These are phyloP conservation scores for Plecotus auritus DNA, from an alignment of 2,113 vertebrate genomes.

Conservation along the genomic window DNA sequence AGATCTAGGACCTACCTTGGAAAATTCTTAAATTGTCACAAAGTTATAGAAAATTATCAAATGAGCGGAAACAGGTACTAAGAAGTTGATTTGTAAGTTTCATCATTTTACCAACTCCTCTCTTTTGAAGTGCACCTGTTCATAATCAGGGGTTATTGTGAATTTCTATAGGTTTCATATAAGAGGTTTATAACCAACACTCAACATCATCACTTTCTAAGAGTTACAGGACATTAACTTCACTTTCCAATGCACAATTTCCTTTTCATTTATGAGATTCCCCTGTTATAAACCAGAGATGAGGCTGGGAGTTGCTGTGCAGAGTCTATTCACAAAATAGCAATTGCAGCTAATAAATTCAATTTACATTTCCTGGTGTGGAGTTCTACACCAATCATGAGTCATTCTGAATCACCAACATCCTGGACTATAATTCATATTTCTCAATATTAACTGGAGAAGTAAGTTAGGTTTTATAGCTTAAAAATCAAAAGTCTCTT, in stretches of 20 bases:
- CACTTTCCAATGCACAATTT: neutral
- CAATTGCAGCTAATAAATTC: neutral
- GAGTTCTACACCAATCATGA: neutral
- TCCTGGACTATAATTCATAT: neutral
- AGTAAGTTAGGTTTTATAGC: neutral
- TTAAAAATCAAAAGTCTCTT: neutral
- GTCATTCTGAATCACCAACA: neutral
- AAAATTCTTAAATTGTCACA: neutral
- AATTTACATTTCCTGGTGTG: neutral
- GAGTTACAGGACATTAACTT: neutral
- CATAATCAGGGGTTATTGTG: neutral
- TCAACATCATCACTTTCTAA: neutral
- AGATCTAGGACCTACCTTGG: neutral
- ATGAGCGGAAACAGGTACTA: neutral
- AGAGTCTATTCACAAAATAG: slow-evolving; percentile 21
- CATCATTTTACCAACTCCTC: neutral
- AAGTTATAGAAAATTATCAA: neutral
- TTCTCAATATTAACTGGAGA: neutral
- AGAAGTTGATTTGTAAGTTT: neutral
- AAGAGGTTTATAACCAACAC: neutral
- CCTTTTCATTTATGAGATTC: neutral
- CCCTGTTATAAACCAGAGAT: neutral
- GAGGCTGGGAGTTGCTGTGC: neutral
- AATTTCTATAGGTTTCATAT: neutral
- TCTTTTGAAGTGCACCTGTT: neutral